Evolutionary conservation across 2,113 vertebrate species (phyloP).

Genomic region (Azemiops feae): DNA sequence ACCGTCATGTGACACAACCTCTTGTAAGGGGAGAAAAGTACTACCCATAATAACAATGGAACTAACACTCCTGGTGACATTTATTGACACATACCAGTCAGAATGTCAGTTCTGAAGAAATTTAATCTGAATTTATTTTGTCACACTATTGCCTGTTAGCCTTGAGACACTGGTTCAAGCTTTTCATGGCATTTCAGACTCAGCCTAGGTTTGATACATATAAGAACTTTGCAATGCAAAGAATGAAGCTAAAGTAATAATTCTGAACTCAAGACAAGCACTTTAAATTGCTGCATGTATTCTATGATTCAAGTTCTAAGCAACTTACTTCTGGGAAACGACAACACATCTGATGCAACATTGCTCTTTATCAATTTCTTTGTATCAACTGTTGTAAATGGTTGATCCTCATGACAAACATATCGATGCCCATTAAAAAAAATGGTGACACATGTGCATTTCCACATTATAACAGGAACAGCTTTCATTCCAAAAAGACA

Average conservation of each 20-base stretch:
- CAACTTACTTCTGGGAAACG: neutral
- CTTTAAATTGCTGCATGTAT: neutral
- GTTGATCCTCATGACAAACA: neutral
- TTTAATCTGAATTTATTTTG: no score
- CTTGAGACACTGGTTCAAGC: no score
- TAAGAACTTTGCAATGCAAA: neutral
- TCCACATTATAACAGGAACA: neutral
- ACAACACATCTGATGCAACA: neutral
- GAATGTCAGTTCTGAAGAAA: no score
- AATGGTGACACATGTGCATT: no score
- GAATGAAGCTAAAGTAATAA: neutral
- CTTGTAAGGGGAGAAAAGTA: no score
- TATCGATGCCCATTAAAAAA: neutral
- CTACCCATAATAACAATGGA: no score
- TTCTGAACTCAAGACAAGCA: neutral
- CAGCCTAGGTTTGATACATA: neutral
- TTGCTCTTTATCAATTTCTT: neutral
- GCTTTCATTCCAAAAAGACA: neutral
- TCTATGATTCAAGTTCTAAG: neutral
- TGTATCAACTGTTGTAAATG: neutral
- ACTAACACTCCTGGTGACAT: no score
- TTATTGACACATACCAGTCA: no score
- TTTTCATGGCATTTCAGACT: neutral
- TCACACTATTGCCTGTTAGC: no score
- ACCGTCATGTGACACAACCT: no score